phyloP scores from a whole-genome alignment of 2,113 vertebrate species.

The Zosterops borbonicus region DNA sequence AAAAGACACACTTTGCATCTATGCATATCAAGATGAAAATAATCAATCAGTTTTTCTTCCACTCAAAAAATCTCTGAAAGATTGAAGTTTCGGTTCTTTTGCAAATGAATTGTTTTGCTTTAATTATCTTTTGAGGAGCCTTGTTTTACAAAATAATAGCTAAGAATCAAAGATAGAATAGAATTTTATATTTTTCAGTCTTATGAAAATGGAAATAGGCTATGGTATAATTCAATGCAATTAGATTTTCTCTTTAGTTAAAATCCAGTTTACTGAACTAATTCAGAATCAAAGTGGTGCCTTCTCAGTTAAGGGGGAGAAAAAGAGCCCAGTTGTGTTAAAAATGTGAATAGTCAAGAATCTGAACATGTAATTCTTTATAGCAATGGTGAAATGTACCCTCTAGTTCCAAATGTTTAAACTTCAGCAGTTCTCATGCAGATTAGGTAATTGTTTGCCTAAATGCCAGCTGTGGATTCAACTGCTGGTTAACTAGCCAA shows the following conservation, averaged over 20 bases:
- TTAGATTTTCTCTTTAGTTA: slow-evolving; percentile 7
- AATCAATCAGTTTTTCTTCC: background rate
- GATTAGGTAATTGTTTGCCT: slow-evolving; percentile 60
- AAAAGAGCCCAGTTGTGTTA: background rate
- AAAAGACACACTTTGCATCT: slow-evolving; percentile 23
- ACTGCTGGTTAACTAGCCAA: slow-evolving; percentile 50
- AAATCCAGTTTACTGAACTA: background rate
- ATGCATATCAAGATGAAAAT: slow-evolving; percentile 23
- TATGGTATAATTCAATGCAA: background rate
- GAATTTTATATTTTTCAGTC: background rate
- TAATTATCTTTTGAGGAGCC: background rate
- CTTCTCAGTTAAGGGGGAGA: background rate
- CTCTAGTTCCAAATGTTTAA: slow-evolving; percentile 47
- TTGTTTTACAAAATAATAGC: background rate
- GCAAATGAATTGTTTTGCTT: background rate
- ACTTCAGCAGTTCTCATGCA: slow-evolving; percentile 60
- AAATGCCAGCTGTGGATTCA: slow-evolving; percentile 58
- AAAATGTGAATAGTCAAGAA: slow-evolving; percentile 10
- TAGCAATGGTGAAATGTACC: background rate
- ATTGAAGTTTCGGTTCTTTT: background rate
- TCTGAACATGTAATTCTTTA: background rate
- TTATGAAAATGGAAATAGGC: background rate
- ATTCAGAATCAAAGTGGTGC: background rate
- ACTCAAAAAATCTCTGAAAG: background rate
- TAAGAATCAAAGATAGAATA: background rate